Evolutionary conservation across 2,797 vertebrate species (phyloP), one percentile per base, ranked within the genome.

Genomic region (Aulostomus chinensis): DNA sequence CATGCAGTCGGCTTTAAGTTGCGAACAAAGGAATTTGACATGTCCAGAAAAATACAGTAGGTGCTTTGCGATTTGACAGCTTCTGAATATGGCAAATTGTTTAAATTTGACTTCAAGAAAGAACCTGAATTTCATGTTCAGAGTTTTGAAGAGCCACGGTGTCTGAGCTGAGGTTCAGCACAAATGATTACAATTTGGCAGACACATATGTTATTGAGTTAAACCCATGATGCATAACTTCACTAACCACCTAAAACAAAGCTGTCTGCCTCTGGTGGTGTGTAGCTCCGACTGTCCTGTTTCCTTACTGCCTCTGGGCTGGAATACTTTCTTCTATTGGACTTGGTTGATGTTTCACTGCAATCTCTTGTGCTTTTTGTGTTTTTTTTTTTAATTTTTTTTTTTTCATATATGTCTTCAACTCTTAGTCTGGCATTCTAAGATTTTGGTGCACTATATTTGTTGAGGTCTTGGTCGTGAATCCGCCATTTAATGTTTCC

Each of bases 231-330:
- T 60, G 21, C 26, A 11, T 25, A 43, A 42, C 22, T 39, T 6
- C 48, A 58, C 55, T 78, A 73, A 75, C 33, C 7, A 45, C 37
- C 40, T 58, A 45, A 74, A 49, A 17, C 9, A 29, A 38, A 40
- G 13, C 9, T 13, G 1, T n/a, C 12, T 49, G 30, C 10, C 2
- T 17, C 15, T 56, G 28, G 24, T 15, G 18, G 4, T 22, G 15
- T 46, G 38, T 29, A 20, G 7, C 25, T 58, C n/a, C n/a, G n/a
- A n/a, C n/a, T n/a, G n/a, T n/a, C n/a, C n/a, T n/a, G n/a, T n/a
- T n/a, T n/a, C n/a, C n/a, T n/a, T n/a, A n/a, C n/a, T n/a, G n/a
- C n/a, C n/a, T n/a, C n/a, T n/a, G n/a, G n/a, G n/a, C n/a, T n/a
- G n/a, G n/a, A n/a, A n/a, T n/a, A n/a, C 21, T 48, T 34, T 22